A percentile compares a stretch with the other conserved stretches of the same genome.
Conservation (phyloP, 2,797 vertebrate genomes). For the Acanthiza pusilla region DNA sequence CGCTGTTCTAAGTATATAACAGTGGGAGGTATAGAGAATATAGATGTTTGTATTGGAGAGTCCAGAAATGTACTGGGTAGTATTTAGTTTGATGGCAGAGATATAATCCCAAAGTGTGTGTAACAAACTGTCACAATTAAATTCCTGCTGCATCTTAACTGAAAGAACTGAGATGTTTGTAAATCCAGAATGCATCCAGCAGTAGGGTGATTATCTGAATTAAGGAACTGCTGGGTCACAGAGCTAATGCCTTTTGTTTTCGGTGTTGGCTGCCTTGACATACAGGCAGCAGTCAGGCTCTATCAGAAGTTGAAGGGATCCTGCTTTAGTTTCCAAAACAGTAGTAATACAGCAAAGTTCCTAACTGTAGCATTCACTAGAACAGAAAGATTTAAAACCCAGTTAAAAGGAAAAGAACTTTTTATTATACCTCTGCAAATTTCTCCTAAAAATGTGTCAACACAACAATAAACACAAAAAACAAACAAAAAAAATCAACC, state of each 20-base stretch:
- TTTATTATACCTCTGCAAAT: not conserved
- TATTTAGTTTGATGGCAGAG: not conserved
- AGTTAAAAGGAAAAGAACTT: not conserved
- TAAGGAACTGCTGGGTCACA: not conserved
- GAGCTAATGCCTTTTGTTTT: not conserved
- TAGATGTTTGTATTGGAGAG: not conserved
- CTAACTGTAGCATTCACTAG: not conserved
- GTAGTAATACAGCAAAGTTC: not conserved
- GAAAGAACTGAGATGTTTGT: not conserved
- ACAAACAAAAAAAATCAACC: not conserved
- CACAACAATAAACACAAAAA: not conserved
- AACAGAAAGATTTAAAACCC: not conserved
- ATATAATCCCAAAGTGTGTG: not conserved
- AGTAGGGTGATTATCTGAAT: not conserved
- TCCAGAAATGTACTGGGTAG: not conserved
- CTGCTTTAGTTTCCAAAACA: not conserved
- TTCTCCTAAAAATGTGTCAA: not conserved
- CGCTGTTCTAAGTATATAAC: not conserved
- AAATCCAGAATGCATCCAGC: not conserved
- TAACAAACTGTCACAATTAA: not conserved
- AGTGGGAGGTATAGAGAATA: not conserved
- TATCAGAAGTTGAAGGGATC: not conserved
- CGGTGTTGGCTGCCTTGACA: not conserved
- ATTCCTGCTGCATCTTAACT: not conserved
- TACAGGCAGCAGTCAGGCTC: not conserved